Base-by-base conservation (phyloP, 1,140 invertebrate genomes). In the Drosophila fuyamai region DNA sequence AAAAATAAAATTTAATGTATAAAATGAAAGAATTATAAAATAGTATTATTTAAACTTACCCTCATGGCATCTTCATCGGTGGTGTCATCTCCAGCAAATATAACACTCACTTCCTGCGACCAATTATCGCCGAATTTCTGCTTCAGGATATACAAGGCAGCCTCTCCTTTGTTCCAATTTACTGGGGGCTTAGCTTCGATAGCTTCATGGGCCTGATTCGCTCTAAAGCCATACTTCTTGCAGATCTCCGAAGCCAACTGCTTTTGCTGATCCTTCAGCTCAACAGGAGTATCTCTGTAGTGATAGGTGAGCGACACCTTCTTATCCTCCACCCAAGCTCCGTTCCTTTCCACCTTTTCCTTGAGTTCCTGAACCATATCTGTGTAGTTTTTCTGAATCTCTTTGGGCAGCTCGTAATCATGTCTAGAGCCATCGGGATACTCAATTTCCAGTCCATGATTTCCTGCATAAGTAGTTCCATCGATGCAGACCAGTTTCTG, bases 291-390 rank as follows among this genome's bases (percentile, higher is more conserved):
- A 89, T 97, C 96, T 4, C 97, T 94, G 93, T 96, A 98, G 88
- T 98, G 97, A 93, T 96, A 98, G 6, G 97, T 97, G n/a, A 98
- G 92, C 0, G 97, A 93, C 0, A 96, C 96, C 10, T 95, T 96
- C 93, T 98, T 98, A 89, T 97, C 97, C 90, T 98, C 97, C 1
- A 98, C 96, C 97, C 97, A 98, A 0, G 97, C 97, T 14, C 97
- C 97, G 75, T 97, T 95, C 74, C 93, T 95, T 82, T 96, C 97
- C 14, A 97, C 94, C 92, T 96, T 95, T 81, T 97, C 96, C 86
- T 96, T 96, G 29, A 98, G 92, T 6, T 95, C 94, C 81, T 96
- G 95, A 75, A 97, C 95, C 38, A 98, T 93, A 29, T 95, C 94
- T 1, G 94, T 94, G n/a, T 97, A 96, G 86, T 97, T 96, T 48